Conservation (phyloP, 2,797 vertebrate genomes). For the Melanogrammus aeglefinus region DNA sequence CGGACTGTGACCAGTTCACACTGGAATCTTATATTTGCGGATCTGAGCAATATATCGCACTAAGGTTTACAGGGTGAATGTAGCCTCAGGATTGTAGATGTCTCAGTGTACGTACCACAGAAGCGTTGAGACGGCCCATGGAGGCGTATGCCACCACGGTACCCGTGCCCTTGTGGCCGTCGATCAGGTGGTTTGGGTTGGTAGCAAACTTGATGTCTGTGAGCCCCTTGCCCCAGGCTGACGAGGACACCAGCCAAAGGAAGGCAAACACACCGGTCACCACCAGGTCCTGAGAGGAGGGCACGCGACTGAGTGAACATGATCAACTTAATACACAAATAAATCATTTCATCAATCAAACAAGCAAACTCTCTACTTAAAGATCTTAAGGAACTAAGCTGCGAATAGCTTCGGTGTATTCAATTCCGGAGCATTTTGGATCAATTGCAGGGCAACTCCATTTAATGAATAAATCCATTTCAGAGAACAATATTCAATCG, state of each 20-base stretch:
- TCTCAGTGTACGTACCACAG: conserved; percentile 78
- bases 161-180: conserved; percentile 47
- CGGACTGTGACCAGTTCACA: no score
- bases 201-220: conserved; percentile 86
- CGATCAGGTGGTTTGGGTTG: conserved; percentile 62
- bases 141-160: conserved; percentile 62
- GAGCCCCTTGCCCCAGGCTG: conserved; percentile 91
- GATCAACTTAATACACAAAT: background rate
- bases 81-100: background rate
- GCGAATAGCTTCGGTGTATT: background rate
- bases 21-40: no score
- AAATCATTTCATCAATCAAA: background rate
- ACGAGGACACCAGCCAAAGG: conserved; percentile 92
- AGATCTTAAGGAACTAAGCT: no score
- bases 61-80: background rate
- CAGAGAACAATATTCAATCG: background rate
- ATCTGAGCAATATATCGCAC: no score
- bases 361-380: no score
- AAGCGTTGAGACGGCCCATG: conserved; percentile 91
- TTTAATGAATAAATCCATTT: background rate
- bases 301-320: background rate
- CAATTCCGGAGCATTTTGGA: background rate
- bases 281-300: conserved; percentile 80
- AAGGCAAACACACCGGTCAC: conserved; percentile 87
- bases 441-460: background rate